Evolutionary conservation across 2,888 invertebrate species (phyloP), one percentile per base, ranked within the genome.

Genomic region (Entomobrya proxima): DNA sequence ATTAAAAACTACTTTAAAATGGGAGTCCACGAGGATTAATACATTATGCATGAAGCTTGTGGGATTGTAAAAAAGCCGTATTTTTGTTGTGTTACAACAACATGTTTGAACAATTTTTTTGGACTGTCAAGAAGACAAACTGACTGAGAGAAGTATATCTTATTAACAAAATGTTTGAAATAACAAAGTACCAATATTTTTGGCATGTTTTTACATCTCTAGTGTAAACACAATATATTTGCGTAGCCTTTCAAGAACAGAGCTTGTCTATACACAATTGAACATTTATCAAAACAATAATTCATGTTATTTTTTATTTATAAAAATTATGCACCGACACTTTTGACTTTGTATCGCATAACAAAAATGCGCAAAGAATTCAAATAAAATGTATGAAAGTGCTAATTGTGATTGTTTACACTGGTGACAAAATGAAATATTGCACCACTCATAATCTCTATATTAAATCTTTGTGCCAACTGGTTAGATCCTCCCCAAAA

Each of bases 391-490:
- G 18, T 27, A 50, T 40, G 15, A 9, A 50, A 72, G 80, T 72
- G 80, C 35, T 80, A 72, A 82, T 74, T 47, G 50, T 35, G 21
- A 47, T 35, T 24, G 55, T n/a, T 18, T 52, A 47, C 40, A 44
- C 82, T 35, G 82, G 82, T 50, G 82, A 82, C 82, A 82, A 82
- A 82, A 82, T 82, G 82, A 82, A 67, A 44, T 82, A 82, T 82
- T 30, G 35, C 76, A n/a, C 13, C 30, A 52, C 1, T 18, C 21
- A 7, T 52, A 76, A 82, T 82, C 76, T 64, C 4, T 37, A 75
- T 52, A 76, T 13, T 24, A 30, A 30, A 82, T 82, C 80, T 72
- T 77, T 58, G n/a, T n/a, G n/a, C 61, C 52, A 30, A 47, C 67
- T 50, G 47, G 15, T 47, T 50, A 32, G 50, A 72, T 30, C 47